phyloP scores from a whole-genome alignment of 2,888 invertebrate species.

The Tachina grossa region DNA sequence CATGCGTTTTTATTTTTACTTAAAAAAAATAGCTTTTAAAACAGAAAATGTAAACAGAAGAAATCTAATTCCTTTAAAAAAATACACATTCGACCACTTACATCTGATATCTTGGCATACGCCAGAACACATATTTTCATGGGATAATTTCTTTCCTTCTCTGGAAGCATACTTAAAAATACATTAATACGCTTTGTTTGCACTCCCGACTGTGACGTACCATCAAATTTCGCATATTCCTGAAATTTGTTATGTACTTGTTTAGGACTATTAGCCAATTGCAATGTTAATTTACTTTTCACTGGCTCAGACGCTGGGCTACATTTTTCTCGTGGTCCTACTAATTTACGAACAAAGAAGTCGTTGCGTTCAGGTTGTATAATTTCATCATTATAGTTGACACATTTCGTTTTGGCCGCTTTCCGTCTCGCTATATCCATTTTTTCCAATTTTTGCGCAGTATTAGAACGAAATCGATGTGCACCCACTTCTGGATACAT shows the following conservation, averaged over 20 bases:
- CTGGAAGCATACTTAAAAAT: slow-evolving; percentile 93
- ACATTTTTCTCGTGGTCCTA: slow-evolving; percentile 43
- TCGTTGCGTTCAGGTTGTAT: slow-evolving; percentile 76
- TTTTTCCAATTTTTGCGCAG: slow-evolving; percentile 93
- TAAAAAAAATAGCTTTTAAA: no score
- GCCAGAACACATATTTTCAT: slow-evolving; percentile 91
- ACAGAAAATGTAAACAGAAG: no score
- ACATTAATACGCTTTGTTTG: slow-evolving; percentile 94
- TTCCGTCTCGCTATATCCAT: slow-evolving; percentile 93
- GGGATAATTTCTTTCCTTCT: slow-evolving; percentile 92
- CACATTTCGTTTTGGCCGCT: slow-evolving; percentile 88
- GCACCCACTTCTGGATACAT: slow-evolving; percentile 86
- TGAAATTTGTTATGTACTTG: slow-evolving; percentile 93
- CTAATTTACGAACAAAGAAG: slow-evolving; percentile 76
- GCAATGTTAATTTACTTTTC: slow-evolving; percentile 88
- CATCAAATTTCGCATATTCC: slow-evolving; percentile 96
- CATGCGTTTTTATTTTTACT: background rate
- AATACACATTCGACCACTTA: slow-evolving; percentile 48
- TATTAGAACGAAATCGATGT: slow-evolving; percentile 91
- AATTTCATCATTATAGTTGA: slow-evolving; percentile 80
- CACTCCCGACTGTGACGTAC: slow-evolving; percentile 90
- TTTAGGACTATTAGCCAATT: slow-evolving; percentile 89
- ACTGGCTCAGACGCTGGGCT: slow-evolving; percentile 60
- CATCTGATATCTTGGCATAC: slow-evolving; percentile 93
- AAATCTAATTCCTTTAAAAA: no score